Evolutionary conservation across 2,797 vertebrate species (phyloP).

Genomic region (Notamacropus eugenii): DNA sequence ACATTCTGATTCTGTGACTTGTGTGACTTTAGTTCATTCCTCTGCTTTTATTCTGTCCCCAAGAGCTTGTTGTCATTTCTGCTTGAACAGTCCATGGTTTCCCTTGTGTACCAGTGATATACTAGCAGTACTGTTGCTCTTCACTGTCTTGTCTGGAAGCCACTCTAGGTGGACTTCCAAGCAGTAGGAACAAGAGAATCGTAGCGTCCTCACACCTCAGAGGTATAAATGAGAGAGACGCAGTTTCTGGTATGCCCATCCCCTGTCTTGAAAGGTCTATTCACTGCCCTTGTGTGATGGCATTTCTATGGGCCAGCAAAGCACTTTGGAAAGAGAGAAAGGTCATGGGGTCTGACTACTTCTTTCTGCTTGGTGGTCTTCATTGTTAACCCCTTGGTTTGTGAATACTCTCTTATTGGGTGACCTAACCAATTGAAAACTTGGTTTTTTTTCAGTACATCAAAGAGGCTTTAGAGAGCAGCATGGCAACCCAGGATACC

Average conservation of each 20-base stretch:
- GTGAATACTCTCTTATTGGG: background rate
- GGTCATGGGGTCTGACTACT: background rate
- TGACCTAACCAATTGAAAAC: conserved; percentile 28
- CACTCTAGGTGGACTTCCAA: background rate
- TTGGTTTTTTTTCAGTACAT: conserved; percentile 75
- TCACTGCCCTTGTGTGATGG: background rate
- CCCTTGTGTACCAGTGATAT: no score
- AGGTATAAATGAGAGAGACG: no score
- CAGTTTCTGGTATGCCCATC: background rate
- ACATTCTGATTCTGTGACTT: background rate
- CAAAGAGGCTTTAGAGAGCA: conserved; percentile 66
- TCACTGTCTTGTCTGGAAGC: background rate
- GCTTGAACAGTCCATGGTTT: no score
- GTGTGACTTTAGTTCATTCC: background rate
- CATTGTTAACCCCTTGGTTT: background rate
- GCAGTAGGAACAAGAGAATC: background rate
- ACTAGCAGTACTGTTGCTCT: no score
- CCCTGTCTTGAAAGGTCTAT: background rate
- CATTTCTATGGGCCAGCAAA: background rate
- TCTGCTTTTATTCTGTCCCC: background rate
- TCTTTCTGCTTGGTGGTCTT: background rate
- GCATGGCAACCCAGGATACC: conserved; percentile 60
- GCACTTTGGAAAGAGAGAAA: background rate
- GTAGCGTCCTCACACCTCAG: no score
- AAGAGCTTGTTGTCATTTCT: background rate